phyloP scores from a whole-genome alignment of 2,888 invertebrate genomes.

The Pharmacophagus antenor region DNA sequence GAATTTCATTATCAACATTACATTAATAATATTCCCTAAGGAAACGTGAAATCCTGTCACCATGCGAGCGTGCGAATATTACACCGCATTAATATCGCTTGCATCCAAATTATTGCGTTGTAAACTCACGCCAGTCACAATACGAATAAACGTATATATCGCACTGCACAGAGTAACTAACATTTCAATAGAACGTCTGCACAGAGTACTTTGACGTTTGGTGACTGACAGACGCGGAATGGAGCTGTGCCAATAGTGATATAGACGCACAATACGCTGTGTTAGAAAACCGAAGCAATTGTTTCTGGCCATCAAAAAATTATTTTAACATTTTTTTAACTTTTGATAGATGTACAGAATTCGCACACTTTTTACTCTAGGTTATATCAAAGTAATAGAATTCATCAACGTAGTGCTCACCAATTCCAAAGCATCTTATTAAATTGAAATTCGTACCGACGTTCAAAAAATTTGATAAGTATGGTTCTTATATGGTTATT shows the following conservation, averaged over 20 bases:
- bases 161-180: constrained; percentile 17
- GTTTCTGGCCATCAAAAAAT: constrained; percentile 4
- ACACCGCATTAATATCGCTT: constrained; percentile 14
- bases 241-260: neutral
- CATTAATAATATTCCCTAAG: constrained; percentile 18
- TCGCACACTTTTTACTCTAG: neutral
- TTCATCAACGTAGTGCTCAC: no score
- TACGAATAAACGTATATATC: constrained; percentile 4
- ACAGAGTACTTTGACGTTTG: constrained; percentile 2
- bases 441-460: no score
- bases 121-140: constrained; percentile 10
- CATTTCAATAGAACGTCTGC: constrained; percentile 2
- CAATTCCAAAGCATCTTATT: no score
- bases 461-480: no score
- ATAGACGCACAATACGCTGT: no score
- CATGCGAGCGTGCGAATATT: constrained; percentile 17
- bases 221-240: neutral
- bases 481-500: no score
- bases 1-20: constrained; percentile 10
- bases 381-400: no score
- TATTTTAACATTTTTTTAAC: neutral
- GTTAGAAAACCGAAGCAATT: constrained; percentile 5
- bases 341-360: neutral
- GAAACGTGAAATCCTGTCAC: constrained; percentile 17
- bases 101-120: constrained; percentile 17